Conservation (phyloP, 2,797 vertebrate genomes). For the Vespertilio murinus region DNA sequence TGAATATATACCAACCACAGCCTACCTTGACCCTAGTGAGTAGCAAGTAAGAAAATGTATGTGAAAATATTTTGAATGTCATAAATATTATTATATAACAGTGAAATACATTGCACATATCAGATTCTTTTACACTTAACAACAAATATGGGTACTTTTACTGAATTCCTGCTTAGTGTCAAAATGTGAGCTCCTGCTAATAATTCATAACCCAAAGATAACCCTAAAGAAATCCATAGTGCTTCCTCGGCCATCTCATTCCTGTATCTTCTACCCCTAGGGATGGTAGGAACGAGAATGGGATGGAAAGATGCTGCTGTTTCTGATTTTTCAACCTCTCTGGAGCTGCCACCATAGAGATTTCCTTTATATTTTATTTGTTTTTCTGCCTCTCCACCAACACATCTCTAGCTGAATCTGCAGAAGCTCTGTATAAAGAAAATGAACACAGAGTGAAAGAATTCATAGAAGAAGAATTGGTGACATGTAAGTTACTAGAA, state of each 20-base stretch:
- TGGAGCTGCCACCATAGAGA: neutral
- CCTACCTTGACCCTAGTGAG: neutral
- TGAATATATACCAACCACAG: neutral
- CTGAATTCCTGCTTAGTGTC: neutral
- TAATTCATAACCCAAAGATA: neutral
- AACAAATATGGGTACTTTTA: neutral
- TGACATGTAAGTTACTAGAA: slow-evolving; percentile 15
- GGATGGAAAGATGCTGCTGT: neutral
- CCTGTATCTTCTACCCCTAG: neutral
- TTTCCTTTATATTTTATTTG: neutral
- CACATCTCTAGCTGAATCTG: slow-evolving; percentile 8
- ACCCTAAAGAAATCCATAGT: neutral
- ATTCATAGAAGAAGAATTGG: slow-evolving; percentile 11
- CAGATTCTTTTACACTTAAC: neutral
- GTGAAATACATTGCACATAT: neutral
- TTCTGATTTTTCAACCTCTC: neutral
- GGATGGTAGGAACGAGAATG: neutral
- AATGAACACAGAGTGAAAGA: slow-evolving; percentile 16
- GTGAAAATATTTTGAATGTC: neutral
- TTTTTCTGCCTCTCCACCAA: neutral
- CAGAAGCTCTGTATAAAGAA: slow-evolving; percentile 24
- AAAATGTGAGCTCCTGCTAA: neutral
- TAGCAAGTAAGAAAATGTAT: slow-evolving; percentile 13
- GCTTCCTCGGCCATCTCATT: neutral
- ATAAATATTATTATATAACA: neutral